Conservation (phyloP, 2,888 invertebrate genomes). For the Clitarchus hookeri region DNA sequence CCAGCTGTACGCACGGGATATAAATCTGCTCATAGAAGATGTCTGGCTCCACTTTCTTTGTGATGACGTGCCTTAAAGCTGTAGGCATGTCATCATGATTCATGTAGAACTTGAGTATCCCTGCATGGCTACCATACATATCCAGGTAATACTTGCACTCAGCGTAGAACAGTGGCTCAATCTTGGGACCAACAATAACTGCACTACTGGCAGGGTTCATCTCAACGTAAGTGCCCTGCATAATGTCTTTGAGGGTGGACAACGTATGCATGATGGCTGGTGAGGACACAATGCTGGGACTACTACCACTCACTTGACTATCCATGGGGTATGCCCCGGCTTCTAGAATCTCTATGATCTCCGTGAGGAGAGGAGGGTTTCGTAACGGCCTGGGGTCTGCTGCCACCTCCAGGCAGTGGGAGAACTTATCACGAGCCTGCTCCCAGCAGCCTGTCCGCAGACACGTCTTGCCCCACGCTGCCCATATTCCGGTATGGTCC, state of each 20-base stretch:
- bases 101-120: conserved; percentile 75
- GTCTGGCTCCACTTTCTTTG: conserved; percentile 70
- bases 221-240: conserved; percentile 43
- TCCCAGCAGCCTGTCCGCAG: conserved; percentile 78
- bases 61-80: conserved; percentile 71
- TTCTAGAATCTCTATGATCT: conserved; percentile 45
- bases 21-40: conserved; percentile 74
- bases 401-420: conserved; percentile 58
- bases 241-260: conserved; percentile 55
- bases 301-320: neutral
- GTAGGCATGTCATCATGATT: conserved; percentile 71
- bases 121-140: conserved; percentile 76
- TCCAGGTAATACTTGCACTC: conserved; percentile 83
- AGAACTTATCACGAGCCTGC: conserved; percentile 76
- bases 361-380: conserved; percentile 41
- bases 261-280: conserved; percentile 53
- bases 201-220: conserved; percentile 23
- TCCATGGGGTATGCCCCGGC: conserved; percentile 30
- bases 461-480: conserved; percentile 86
- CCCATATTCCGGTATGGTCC: conserved; percentile 77
- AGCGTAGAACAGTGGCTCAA: conserved; percentile 67
- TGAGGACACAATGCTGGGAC: neutral
- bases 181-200: conserved; percentile 38
- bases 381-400: conserved; percentile 27
- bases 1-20: conserved; percentile 68